Evolutionary conservation across 2,888 invertebrate species (phyloP).

Genomic region (Lasius fuliginosus): DNA sequence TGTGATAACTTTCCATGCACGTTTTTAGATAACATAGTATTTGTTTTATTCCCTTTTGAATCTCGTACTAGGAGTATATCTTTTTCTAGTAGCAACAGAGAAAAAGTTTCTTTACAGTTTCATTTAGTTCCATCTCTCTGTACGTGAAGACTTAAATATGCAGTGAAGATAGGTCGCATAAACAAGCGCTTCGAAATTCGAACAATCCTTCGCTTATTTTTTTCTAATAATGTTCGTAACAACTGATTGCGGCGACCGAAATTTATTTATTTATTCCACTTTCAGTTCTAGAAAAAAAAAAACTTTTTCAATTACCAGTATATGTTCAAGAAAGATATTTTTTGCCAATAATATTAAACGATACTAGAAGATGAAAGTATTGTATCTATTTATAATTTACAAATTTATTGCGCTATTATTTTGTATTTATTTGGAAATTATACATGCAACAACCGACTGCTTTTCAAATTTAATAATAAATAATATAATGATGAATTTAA

Average conservation of each 20-base stretch:
- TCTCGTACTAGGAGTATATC: not conserved
- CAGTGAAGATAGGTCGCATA: not conserved
- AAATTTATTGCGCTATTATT: not conserved
- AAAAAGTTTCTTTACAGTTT: not conserved
- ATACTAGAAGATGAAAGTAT: not conserved
- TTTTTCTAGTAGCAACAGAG: not conserved
- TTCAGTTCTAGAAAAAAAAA: not conserved
- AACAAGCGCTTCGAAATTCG: slow-evolving; percentile 18
- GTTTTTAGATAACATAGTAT: slow-evolving; percentile 2
- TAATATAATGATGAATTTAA: no score
- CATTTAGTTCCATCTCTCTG: not conserved
- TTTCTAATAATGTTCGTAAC: slow-evolving; percentile 33
- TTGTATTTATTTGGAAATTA: not conserved
- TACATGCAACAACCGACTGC: not conserved
- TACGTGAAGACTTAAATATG: slow-evolving; percentile 8
- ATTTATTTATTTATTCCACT: slow-evolving; percentile 1
- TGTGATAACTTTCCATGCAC: not conserved
- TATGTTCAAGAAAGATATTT: not conserved
- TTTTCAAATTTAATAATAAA: slow-evolving; percentile 6
- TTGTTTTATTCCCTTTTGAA: not conserved
- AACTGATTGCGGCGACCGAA: slow-evolving; percentile 14
- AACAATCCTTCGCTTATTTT: slow-evolving; percentile 27
- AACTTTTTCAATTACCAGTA: not conserved
- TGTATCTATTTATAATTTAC: not conserved
- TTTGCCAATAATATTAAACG: not conserved